Evolutionary conservation across 2,888 invertebrate genomes (phyloP).

Genomic region (Dromius quadrimaculatus): DNA sequence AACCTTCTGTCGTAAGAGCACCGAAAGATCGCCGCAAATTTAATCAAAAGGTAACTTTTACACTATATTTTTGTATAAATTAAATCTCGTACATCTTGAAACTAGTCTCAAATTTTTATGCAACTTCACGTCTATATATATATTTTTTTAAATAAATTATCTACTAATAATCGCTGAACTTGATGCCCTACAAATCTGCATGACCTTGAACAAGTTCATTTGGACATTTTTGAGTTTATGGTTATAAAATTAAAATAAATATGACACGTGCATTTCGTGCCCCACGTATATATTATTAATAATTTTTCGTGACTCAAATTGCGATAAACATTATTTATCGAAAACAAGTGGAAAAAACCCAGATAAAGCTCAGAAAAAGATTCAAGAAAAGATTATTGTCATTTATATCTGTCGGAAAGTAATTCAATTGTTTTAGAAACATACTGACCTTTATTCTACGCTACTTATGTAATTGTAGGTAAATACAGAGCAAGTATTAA

Average conservation of each 20-base stretch:
- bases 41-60: constrained; percentile 67
- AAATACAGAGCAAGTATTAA: too few relatives aligned
- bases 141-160: constrained; percentile 33
- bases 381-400: too few relatives aligned
- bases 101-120: constrained; percentile 11
- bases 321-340: constrained; percentile 4
- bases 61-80: constrained; percentile 4
- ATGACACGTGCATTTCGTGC: constrained; percentile 31
- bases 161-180: constrained; percentile 46
- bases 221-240: constrained; percentile 33
- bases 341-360: constrained; percentile 12
- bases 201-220: constrained; percentile 36
- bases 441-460: constrained; percentile 42
- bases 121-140: constrained; percentile 6
- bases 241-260: constrained; percentile 43
- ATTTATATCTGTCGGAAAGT: too few relatives aligned
- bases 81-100: constrained; percentile 1
- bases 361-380: too few relatives aligned
- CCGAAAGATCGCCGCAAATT: constrained; percentile 69
- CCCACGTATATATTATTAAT: too few relatives aligned
- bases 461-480: constrained; percentile 4
- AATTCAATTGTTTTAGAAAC: constrained; percentile 40
- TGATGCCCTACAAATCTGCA: constrained; percentile 38
- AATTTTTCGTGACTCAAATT: constrained; percentile 12
- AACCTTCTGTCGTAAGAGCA: constrained; percentile 66